Percentiles rank a stretch among this genome's conserved stretches.
These are phyloP conservation scores for Pempheris klunzingeri DNA, from an alignment of 2,797 vertebrate species.

Conservation along the genomic window DNA sequence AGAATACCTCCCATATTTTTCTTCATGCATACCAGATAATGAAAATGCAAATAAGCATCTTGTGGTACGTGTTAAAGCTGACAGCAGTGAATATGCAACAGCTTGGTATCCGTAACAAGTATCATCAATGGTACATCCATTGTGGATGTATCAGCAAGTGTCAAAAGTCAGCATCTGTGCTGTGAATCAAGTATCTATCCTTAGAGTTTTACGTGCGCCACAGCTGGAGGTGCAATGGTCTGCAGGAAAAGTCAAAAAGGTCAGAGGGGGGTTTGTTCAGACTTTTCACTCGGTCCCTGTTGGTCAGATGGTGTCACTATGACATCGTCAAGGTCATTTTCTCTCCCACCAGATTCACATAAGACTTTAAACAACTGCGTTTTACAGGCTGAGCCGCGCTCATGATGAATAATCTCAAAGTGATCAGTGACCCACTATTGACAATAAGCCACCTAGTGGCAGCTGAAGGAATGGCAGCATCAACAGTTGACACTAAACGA, in stretches of 20 bases:
- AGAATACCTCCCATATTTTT: not conserved
- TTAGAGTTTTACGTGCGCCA: not conserved
- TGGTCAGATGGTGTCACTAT: no score
- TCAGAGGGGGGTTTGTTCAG: no score
- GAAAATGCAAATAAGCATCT: not conserved
- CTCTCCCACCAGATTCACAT: not conserved
- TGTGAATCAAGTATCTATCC: slow-evolving; percentile 1
- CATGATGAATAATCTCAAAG: slow-evolving; percentile 4
- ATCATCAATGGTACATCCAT: slow-evolving; percentile 3
- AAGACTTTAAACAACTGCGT: not conserved
- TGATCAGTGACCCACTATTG: not conserved
- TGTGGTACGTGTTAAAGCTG: not conserved
- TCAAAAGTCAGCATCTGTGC: not conserved
- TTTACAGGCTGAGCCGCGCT: slow-evolving; percentile 1
- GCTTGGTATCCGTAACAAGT: not conserved
- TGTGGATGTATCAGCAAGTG: not conserved
- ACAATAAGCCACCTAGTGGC: slow-evolving; percentile 3
- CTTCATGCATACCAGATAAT: not conserved
- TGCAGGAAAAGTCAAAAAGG: not conserved
- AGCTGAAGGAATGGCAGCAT: slow-evolving; percentile 7
- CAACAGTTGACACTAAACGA: slow-evolving; percentile 2
- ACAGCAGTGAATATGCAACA: not conserved
- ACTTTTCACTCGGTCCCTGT: not conserved
- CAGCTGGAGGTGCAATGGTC: not conserved
- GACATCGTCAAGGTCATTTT: no score